phyloP scores from a whole-genome alignment of 1,140 invertebrate species.

The Pseudomyrmex gracilis region DNA sequence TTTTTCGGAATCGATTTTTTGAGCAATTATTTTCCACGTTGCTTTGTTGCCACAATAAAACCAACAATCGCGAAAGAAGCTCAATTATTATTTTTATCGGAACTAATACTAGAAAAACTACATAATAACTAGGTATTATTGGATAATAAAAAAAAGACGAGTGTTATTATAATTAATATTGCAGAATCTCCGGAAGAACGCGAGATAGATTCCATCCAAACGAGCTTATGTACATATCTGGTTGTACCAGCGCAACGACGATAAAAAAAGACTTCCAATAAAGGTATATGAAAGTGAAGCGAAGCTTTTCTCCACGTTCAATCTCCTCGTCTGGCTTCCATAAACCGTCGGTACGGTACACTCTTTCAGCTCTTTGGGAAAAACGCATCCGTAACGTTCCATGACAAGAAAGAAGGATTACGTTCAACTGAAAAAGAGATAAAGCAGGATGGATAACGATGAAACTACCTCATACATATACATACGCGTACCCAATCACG shows the following conservation, averaged over 20 bases:
- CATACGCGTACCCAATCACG: not conserved
- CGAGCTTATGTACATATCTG: constrained; percentile 54
- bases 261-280: constrained; percentile 48
- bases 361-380: constrained; percentile 60
- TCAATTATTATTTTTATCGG: too few relatives aligned
- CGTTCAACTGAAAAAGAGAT: constrained; percentile 27
- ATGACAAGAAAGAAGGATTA: constrained; percentile 70
- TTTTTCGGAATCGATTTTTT: too few relatives aligned
- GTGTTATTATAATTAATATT: constrained; percentile 66
- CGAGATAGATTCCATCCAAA: constrained; percentile 40
- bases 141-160: not conserved
- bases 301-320: constrained; percentile 61
- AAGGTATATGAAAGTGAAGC: constrained; percentile 34
- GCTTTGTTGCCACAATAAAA: too few relatives aligned
- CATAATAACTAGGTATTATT: too few relatives aligned
- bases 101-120: too few relatives aligned
- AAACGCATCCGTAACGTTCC: constrained; percentile 59
- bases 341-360: constrained; percentile 60
- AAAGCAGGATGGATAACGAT: constrained; percentile 54
- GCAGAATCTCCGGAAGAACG: constrained; percentile 39
- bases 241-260: constrained; percentile 24
- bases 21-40: too few relatives aligned
- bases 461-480: not conserved
- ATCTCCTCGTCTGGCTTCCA: constrained; percentile 67
- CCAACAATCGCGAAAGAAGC: too few relatives aligned